These are phyloP conservation scores for Metellina segmentata DNA, from an alignment of 2,888 invertebrate species.

Conservation along the genomic window DNA sequence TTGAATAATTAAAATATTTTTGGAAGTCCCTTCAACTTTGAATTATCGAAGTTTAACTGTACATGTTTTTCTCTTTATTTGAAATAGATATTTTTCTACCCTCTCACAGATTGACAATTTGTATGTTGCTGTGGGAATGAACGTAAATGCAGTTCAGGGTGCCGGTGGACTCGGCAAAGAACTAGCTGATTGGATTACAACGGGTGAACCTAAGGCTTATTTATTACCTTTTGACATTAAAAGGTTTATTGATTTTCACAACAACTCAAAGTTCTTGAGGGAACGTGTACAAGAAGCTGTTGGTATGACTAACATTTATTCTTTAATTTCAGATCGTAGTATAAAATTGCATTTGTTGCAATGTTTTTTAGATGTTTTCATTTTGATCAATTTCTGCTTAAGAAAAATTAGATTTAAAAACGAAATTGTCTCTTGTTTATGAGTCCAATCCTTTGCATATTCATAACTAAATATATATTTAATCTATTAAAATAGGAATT, in stretches of 20 bases:
- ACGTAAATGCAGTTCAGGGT: conserved; percentile 86
- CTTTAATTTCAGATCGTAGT: not conserved
- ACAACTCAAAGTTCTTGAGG: conserved; percentile 94
- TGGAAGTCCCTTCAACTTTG: no score
- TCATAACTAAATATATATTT: no score
- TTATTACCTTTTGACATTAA: conserved; percentile 92
- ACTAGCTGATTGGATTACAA: conserved; percentile 86
- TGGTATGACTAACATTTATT: conserved; percentile 81
- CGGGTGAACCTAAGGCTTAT: conserved; percentile 85
- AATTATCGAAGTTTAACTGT: no score
- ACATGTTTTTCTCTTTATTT: no score
- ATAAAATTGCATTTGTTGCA: not conserved
- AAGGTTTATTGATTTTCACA: conserved; percentile 94
- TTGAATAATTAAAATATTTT: no score
- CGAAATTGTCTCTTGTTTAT: not conserved
- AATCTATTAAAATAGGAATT: no score
- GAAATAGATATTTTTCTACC: not conserved
- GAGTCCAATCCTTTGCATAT: not conserved
- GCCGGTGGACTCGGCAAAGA: conserved; percentile 87
- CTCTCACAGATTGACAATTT: conserved; percentile 84
- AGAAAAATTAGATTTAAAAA: not conserved
- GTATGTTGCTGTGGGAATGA: conserved; percentile 88
- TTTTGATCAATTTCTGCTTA: not conserved
- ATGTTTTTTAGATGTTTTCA: no score
- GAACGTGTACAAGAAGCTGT: conserved; percentile 95